A percentile compares a stretch with the other conserved stretches of the same genome.
phyloP scores from a whole-genome alignment of 2,797 vertebrate genomes.

The Mastacembelus armatus region DNA sequence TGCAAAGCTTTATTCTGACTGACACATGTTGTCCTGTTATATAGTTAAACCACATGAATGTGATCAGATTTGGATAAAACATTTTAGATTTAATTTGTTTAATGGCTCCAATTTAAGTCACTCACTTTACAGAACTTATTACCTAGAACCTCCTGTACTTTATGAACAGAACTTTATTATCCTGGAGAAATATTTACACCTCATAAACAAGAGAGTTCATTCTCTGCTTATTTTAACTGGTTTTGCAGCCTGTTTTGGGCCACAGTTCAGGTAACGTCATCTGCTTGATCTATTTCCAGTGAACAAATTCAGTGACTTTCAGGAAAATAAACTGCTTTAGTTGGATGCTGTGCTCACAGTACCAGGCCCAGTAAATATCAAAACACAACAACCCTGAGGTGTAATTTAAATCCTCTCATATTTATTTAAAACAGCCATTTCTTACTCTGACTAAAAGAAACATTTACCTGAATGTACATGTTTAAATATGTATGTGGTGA shows the following conservation, averaged over 20 bases:
- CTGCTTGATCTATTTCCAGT: not conserved
- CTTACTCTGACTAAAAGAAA: slow-evolving; percentile 14
- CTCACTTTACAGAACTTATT: no score
- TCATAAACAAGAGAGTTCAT: no score
- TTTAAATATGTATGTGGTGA: not conserved
- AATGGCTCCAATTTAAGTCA: no score
- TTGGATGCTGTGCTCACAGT: not conserved
- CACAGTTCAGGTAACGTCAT: not conserved
- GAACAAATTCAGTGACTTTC: not conserved
- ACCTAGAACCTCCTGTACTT: no score
- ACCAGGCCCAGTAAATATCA: slow-evolving; percentile 18
- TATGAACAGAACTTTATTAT: no score
- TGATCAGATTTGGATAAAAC: no score
- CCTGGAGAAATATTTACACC: no score
- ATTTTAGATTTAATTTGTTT: no score
- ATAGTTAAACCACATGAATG: no score
- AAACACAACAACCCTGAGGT: slow-evolving; percentile 2
- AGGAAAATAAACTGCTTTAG: not conserved
- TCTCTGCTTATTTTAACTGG: not conserved
- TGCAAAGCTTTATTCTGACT: no score
- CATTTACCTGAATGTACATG: not conserved
- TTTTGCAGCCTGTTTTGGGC: slow-evolving; percentile 14
- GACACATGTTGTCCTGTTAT: no score
- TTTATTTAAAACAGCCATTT: slow-evolving; percentile 12
- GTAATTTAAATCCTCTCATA: slow-evolving; percentile 18